Percentiles rank a stretch among this genome's conserved stretches.
phyloP scores from a whole-genome alignment of 2,797 vertebrate species.

The Pantherophis alleghaniensis region DNA sequence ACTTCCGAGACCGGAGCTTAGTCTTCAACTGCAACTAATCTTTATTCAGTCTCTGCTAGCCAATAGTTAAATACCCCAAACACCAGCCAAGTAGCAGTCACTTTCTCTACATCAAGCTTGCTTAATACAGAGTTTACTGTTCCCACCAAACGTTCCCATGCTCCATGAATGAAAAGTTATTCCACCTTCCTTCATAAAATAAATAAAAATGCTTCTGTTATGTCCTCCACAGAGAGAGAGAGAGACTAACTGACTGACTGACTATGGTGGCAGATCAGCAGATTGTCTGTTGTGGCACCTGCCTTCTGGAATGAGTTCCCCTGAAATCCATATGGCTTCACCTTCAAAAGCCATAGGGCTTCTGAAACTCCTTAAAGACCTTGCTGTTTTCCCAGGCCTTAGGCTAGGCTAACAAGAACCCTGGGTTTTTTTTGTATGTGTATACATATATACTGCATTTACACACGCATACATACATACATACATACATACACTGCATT shows the following conservation, averaged over 20 bases:
- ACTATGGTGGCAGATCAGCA: neutral
- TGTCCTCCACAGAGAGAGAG: neutral
- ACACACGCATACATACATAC: no score
- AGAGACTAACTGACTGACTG: no score
- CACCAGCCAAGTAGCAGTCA: neutral
- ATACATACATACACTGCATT: neutral
- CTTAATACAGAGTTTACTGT: neutral
- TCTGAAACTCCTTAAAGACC: neutral
- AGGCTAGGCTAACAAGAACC: neutral
- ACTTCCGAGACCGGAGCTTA: neutral
- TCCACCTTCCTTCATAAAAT: neutral
- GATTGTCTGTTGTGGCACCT: neutral
- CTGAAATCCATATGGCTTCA: neutral
- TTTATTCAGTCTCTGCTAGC: neutral
- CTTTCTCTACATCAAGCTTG: neutral
- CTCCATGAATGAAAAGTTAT: neutral
- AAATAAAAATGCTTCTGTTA: neutral
- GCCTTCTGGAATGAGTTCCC: neutral
- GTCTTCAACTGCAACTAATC: neutral
- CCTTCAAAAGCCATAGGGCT: neutral
- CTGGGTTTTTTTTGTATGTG: neutral
- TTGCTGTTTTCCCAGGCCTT: neutral
- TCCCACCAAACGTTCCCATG: neutral
- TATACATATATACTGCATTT: no score
- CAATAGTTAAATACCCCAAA: neutral